phyloP scores from a whole-genome alignment of 2,113 vertebrate species.

The Rhinolophus ferrumequinum region DNA sequence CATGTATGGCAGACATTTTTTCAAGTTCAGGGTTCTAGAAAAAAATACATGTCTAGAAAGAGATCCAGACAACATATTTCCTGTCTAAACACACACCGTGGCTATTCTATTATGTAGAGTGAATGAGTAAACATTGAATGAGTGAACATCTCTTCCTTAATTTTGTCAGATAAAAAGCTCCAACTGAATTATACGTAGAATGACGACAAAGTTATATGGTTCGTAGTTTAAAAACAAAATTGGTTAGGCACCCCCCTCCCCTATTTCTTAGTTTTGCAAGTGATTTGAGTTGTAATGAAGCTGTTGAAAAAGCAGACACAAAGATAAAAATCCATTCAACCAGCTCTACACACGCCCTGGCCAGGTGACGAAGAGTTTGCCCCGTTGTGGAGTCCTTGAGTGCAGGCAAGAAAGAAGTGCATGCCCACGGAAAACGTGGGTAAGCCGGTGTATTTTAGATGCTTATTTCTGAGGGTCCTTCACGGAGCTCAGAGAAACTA shows the following conservation, averaged over 20 bases:
- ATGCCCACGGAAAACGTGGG: not conserved
- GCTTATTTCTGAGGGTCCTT: not conserved
- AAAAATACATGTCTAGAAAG: not conserved
- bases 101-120: not conserved
- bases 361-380: not conserved
- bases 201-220: not conserved
- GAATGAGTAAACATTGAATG: not conserved
- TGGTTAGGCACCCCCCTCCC: not conserved
- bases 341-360: fast-evolving
- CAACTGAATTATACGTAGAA: not conserved
- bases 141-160: not conserved
- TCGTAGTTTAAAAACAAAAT: conserved; percentile 39
- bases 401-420: not conserved
- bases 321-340: not conserved
- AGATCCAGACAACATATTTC: not conserved
- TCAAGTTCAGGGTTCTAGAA: conserved; percentile 1
- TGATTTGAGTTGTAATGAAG: not conserved
- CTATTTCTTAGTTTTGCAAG: conserved; percentile 18
- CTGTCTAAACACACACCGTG: not conserved
- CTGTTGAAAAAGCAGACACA: conserved; percentile 1
- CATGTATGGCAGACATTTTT: conserved; percentile 14
- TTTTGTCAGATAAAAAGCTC: conserved; percentile 34
- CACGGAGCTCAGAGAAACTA: not conserved
- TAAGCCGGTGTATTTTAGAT: not conserved
- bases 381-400: not conserved